These are phyloP conservation scores for Paraplagusia blochii DNA, from an alignment of 2,113 vertebrate species.

Conservation along the genomic window DNA sequence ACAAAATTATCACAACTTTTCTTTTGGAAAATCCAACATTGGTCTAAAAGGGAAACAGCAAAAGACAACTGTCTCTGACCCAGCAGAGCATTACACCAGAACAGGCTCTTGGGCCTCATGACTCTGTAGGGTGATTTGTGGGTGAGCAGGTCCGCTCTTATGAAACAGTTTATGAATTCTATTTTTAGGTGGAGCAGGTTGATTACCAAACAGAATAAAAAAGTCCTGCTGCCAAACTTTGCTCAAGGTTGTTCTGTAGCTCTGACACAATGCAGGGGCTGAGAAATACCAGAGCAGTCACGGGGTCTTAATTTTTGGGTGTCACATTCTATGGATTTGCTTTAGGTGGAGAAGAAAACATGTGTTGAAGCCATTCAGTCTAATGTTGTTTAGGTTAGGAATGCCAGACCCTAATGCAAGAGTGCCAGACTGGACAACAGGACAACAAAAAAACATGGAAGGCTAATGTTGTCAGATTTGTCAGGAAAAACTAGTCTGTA, in stretches of 20 bases:
- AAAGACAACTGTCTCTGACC: too few species aligned
- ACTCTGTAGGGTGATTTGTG: not conserved
- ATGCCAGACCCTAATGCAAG: not conserved
- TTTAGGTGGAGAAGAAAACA: not conserved
- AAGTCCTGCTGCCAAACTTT: conserved; percentile 12
- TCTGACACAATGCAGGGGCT: not conserved
- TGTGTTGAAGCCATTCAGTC: not conserved
- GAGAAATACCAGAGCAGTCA: not conserved
- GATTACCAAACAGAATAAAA: conserved; percentile 15
- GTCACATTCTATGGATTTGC: conserved; percentile 2
- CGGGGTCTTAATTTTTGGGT: not conserved
- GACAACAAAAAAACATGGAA: too few species aligned
- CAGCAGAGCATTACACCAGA: not conserved
- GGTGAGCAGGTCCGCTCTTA: conserved; percentile 2
- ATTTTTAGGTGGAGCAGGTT: conserved; percentile 33
- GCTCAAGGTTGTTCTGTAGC: not conserved
- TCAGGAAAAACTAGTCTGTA: too few species aligned
- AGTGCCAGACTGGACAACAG: too few species aligned
- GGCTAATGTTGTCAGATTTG: not conserved
- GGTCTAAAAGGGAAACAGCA: too few species aligned
- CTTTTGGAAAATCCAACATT: too few species aligned
- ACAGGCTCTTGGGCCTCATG: not conserved
- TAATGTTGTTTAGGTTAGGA: not conserved
- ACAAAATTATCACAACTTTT: too few species aligned
- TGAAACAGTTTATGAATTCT: conserved; percentile 21